Evolutionary conservation across 2,888 invertebrate species (phyloP), one percentile per base, ranked within the genome.

Genomic region (Limnephilus lunatus): DNA sequence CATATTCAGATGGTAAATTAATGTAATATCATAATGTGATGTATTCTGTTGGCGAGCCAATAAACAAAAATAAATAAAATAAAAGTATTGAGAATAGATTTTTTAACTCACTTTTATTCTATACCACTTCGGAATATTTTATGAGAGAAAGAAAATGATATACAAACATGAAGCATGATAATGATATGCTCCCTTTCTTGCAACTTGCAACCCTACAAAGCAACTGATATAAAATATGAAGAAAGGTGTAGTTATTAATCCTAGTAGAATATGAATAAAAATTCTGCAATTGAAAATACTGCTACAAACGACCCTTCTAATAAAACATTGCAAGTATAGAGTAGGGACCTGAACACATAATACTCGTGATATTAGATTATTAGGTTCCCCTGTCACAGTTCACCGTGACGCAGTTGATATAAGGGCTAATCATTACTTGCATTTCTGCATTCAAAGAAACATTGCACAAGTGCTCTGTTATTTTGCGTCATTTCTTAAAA

Each of bases 371-470:
- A 19, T 25, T 83, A 35, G 83, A 83, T 12, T 32, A 32, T 83
- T 83, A 32, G 9, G 35, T 25, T 25, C 25, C 35, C 83, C 82
- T 7, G 3, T 12, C 82, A 35, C 25, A 68, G 68, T 68, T 7
- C n/a, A 68, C 68, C 68, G 68, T 32, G 14, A 25, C 39, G 19
- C 83, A 31, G 83, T 83, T 83, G 9, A 35, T 35, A 14, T 35
- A 83, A 83, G 35, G 32, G 19, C 7, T 83, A 83, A 83, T 83
- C 32, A 32, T 25, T 32, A 83, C 32, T 19, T 83, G 35, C 32
- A 83, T 25, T 35, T 39, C 83, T 83, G 35, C 35, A 83, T 83
- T 35, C 35, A 83, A 83, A 83, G 35, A 83, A 25, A 83, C 25
- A 35, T 32, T 83, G 15, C 12, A 19, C 83, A 15, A 83, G 19